Base-by-base conservation (phyloP, 53 echinoderm and acorn worm species). In the Apostichopus leukothele region DNA sequence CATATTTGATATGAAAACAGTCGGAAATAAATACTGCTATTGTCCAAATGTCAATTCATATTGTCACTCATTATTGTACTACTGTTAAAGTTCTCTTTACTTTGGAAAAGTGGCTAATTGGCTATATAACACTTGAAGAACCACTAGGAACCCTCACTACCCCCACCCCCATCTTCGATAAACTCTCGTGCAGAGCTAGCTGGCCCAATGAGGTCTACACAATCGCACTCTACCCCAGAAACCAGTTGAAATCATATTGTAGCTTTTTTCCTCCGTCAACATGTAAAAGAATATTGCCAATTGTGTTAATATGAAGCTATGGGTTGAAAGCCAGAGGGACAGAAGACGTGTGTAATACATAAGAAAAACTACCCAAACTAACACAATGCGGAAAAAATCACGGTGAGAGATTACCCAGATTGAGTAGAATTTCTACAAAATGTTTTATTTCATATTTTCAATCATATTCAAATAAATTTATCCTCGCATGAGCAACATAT, bases 401-500 rank as follows among this genome's bases (percentile, higher is more conserved):
- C 51, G 3, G 39, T 74, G 74, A 51, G 50, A 76, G 7, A 9
- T 26, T 76, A 76, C 13, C 39, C 11, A 7, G 39, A 22, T 51
- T 76, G 76, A 51, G 76, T 81, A 81, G 81, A 81, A 81, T 81
- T 81, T 81, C 81, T 81, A 81, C 81, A 81, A 81, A 81, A 81
- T 50, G 81, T 81, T 81, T 79, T 60, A 54, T 81, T 81, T 59
- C 57, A 54, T 53, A 5, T 54, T 79, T 79, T 79, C 54, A 81
- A 81, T 81, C 81, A 81, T 81, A 81, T 59, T 81, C 22, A 81
- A 81, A 59, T 81, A 53, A 71, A 81, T 81, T 81, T 81, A 81
- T 81, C 81, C 81, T 81, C 81, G 59, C 81, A 81, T 81, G 81
- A 81, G 81, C 81, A 81, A 81, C 81, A 81, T 22, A 53, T 81